A percentile compares a stretch with the other conserved stretches of the same genome.
Conservation (phyloP, 2,888 invertebrate genomes). For the Drosophila monieri region DNA sequence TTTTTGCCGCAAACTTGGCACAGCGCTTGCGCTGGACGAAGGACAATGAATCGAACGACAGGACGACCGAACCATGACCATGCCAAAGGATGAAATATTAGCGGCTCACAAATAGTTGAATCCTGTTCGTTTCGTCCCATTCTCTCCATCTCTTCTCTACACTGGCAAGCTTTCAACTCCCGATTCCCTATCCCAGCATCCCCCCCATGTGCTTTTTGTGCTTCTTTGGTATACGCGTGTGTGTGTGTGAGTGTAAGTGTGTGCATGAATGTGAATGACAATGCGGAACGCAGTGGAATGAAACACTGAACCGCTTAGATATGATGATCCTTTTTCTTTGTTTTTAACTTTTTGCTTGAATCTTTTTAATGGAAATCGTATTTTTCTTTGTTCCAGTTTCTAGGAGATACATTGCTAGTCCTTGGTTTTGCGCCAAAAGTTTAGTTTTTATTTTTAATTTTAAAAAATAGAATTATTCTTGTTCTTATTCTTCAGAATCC, state of each 20-base stretch:
- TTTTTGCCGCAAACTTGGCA: slow-evolving; percentile 15
- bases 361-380: too few species aligned
- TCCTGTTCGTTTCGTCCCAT: slow-evolving; percentile 13
- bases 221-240: neutral
- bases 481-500: too few species aligned
- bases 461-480: too few species aligned
- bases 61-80: slow-evolving; percentile 80
- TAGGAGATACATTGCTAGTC: too few species aligned
- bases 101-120: slow-evolving; percentile 45
- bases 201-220: slow-evolving; percentile 38
- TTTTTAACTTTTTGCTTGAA: too few species aligned
- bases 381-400: neutral
- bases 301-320: slow-evolving; percentile 33
- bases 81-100: slow-evolving; percentile 79
- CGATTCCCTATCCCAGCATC: slow-evolving; percentile 49
- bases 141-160: slow-evolving; percentile 44
- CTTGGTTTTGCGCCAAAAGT: too few species aligned
- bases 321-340: slow-evolving; percentile 9
- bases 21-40: slow-evolving; percentile 31
- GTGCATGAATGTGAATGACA: slow-evolving; percentile 48
- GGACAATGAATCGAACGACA: slow-evolving; percentile 1
- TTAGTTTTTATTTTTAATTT: too few species aligned
- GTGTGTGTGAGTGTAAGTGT: slow-evolving; percentile 12
- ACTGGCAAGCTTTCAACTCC: slow-evolving; percentile 34
- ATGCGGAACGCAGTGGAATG: slow-evolving; percentile 45